Percentiles rank a stretch among this genome's conserved stretches.
These are phyloP conservation scores for Melanerpes formicivorus DNA, from an alignment of 2,113 vertebrate species.

Conservation along the genomic window DNA sequence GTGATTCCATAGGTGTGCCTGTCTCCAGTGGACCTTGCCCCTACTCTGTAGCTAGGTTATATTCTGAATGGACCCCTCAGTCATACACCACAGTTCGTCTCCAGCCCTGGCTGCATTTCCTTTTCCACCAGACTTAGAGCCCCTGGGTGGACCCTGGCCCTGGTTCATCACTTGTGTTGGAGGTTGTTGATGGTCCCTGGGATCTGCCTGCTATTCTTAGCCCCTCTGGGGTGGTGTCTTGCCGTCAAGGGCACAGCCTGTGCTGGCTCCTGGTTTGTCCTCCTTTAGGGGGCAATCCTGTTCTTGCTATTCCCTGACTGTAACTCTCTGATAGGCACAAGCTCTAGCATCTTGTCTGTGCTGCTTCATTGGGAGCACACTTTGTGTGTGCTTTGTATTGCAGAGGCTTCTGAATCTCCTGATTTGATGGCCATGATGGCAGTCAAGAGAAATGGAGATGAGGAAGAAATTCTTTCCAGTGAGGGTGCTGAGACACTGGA, in stretches of 20 bases:
- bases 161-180: background rate
- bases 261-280: background rate
- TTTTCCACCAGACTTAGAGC: background rate
- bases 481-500: too few species aligned
- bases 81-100: background rate
- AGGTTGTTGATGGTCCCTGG: background rate
- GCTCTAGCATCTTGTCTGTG: background rate
- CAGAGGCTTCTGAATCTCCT: background rate
- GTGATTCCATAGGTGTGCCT: background rate
- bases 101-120: background rate
- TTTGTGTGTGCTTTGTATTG: background rate
- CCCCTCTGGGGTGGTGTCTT: background rate
- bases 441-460: background rate
- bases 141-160: background rate
- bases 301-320: background rate
- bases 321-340: background rate
- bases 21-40: background rate
- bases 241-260: background rate
- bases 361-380: background rate
- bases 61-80: background rate
- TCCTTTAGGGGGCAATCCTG: background rate
- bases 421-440: fast-evolving
- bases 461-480: too few species aligned
- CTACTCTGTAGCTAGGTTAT: background rate
- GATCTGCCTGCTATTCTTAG: background rate